Evolutionary conservation across 2,113 vertebrate genomes (phyloP).

Genomic region (Petaurus breviceps): DNA sequence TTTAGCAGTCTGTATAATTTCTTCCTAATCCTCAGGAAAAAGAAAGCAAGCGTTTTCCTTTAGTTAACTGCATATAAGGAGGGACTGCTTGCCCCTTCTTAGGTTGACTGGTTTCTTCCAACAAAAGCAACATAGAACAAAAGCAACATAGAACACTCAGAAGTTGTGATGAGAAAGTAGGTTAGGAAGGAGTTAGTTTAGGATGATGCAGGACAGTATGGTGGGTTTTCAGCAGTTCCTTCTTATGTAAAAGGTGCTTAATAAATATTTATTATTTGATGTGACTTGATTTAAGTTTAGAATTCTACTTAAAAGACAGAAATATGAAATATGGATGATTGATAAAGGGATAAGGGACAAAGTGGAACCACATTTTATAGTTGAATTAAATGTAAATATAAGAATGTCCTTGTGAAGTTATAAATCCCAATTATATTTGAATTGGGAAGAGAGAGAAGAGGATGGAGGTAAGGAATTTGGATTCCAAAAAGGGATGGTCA

Average conservation of each 20-base stretch:
- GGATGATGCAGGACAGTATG: constrained; percentile 1
- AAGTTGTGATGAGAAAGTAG: constrained; percentile 43
- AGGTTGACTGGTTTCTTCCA: constrained; percentile 5
- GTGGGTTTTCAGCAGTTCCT: neutral
- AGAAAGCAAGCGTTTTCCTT: constrained; percentile 33
- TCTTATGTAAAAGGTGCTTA: neutral
- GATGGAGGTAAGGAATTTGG: constrained; percentile 37
- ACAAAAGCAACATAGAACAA: constrained; percentile 36
- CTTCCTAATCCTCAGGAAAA: constrained; percentile 14
- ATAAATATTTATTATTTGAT: neutral
- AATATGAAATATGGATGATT: neutral
- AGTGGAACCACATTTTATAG: neutral
- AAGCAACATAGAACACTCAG: constrained; percentile 25
- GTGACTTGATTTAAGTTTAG: neutral
- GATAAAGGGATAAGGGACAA: neutral
- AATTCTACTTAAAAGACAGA: neutral
- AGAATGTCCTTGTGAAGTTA: constrained; percentile 41
- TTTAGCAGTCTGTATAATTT: constrained; percentile 9
- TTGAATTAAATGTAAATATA: neutral
- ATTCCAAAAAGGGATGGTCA: neutral
- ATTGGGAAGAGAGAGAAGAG: neutral
- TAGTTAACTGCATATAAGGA: neutral
- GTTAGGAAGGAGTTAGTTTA: neutral
- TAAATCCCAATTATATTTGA: constrained; percentile 37
- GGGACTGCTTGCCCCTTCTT: neutral